Evolutionary conservation across 92 coral and sea anemone species (phyloP).

Genomic region (Parazoanthus darwini): DNA sequence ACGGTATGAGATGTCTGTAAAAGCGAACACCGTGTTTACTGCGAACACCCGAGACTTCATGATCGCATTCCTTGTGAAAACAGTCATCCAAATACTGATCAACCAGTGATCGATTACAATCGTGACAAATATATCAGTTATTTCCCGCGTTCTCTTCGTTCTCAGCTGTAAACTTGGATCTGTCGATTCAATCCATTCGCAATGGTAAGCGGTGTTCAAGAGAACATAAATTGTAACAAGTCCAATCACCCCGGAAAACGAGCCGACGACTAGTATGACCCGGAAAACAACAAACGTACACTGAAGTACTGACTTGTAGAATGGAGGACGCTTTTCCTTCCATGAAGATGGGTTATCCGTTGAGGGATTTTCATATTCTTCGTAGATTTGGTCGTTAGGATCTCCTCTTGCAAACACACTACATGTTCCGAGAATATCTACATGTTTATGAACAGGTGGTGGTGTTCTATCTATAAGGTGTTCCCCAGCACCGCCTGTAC

Average conservation of each 20-base stretch:
- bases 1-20: constrained; percentile 1
- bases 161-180: constrained; percentile 7
- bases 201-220: constrained; percentile 14
- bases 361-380: not conserved
- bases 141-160: not conserved
- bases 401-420: constrained; percentile 17
- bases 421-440: not conserved
- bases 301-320: constrained; percentile 14
- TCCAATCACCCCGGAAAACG: constrained; percentile 1
- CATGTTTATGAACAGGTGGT: not conserved
- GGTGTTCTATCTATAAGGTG: constrained; percentile 17
- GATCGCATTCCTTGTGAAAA: constrained; percentile 12
- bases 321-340: not conserved
- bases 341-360: not conserved
- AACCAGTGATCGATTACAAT: constrained; percentile 33
- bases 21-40: constrained; percentile 2
- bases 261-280: not conserved
- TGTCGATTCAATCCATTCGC: constrained; percentile 1
- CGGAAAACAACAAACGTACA: constrained; percentile 1
- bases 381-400: constrained; percentile 9
- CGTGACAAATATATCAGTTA: not conserved
- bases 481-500: constrained; percentile 20
- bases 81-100: constrained; percentile 12
- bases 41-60: not conserved
- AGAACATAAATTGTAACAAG: not conserved